Evolutionary conservation across 2,888 invertebrate species (phyloP).

Genomic region (Leucophora obtusa): DNA sequence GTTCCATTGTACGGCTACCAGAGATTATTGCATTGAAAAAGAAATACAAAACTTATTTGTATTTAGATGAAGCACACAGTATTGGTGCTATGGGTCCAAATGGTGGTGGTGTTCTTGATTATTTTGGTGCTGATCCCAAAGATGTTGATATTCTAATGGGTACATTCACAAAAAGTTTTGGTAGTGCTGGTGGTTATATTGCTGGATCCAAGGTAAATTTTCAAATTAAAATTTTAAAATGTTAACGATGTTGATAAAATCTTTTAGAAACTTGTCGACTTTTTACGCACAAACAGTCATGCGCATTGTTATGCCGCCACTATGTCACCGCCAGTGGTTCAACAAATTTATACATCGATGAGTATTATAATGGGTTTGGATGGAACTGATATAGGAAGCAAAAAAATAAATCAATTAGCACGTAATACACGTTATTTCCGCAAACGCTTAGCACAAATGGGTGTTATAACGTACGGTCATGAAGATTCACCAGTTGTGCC

Average conservation of each 20-base stretch:
- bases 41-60: constrained; percentile 96
- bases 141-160: constrained; percentile 98
- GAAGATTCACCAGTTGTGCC: constrained; percentile 98
- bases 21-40: constrained; percentile 93
- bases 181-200: constrained; percentile 97
- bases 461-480: constrained; percentile 95
- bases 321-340: constrained; percentile 93
- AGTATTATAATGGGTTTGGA: constrained; percentile 91
- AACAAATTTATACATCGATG: constrained; percentile 94
- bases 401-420: constrained; percentile 85
- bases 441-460: constrained; percentile 88
- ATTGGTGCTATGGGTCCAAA: constrained; percentile 94
- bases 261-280: constrained; percentile 84
- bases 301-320: constrained; percentile 91
- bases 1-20: constrained; percentile 93
- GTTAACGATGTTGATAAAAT: too few species aligned
- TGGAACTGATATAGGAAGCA: constrained; percentile 84
- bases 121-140: constrained; percentile 87
- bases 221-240: too few species aligned
- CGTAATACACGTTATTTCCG: constrained; percentile 91
- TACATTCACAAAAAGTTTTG: constrained; percentile 99
- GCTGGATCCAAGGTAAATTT: constrained; percentile 88
- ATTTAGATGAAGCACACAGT: constrained; percentile 99
- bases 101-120: constrained; percentile 94
- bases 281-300: constrained; percentile 88